phyloP scores from a whole-genome alignment of 1,140 invertebrate genomes.

The Nasonia vitripennis region DNA sequence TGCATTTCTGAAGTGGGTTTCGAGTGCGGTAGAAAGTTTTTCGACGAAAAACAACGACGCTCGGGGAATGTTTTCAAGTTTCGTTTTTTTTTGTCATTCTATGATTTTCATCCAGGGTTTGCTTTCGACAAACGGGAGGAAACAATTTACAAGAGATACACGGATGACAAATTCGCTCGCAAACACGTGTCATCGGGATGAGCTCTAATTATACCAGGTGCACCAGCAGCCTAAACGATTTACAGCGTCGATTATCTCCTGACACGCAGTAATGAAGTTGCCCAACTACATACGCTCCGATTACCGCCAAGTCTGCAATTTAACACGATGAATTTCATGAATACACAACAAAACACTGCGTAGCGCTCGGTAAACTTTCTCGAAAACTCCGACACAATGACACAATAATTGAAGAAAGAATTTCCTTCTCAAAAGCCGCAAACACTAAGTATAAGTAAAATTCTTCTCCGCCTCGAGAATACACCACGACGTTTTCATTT shows the following conservation, averaged over 20 bases:
- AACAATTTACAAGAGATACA: too few species aligned
- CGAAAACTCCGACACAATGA: too few species aligned
- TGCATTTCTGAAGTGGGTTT: neutral
- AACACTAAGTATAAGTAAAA: too few species aligned
- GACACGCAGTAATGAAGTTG: neutral
- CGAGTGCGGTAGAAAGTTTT: neutral
- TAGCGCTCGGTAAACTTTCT: neutral
- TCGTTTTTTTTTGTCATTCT: neutral
- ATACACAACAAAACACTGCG: too few species aligned
- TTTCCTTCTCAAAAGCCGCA: too few species aligned
- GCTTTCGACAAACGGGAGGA: neutral
- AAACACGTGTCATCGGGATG: neutral
- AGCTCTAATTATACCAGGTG: slow-evolving; percentile 2
- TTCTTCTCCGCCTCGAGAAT: neutral
- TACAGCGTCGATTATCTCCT: neutral
- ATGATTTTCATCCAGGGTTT: neutral
- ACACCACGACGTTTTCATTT: neutral
- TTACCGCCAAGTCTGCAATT: too few species aligned
- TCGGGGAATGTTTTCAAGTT: neutral
- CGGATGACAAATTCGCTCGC: neutral
- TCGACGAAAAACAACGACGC: neutral
- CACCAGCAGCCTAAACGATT: neutral
- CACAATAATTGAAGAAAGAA: too few species aligned
- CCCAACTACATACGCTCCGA: too few species aligned
- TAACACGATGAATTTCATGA: too few species aligned